These are phyloP conservation scores for Saccopteryx leptura DNA, from an alignment of 2,113 vertebrate species.

Conservation along the genomic window DNA sequence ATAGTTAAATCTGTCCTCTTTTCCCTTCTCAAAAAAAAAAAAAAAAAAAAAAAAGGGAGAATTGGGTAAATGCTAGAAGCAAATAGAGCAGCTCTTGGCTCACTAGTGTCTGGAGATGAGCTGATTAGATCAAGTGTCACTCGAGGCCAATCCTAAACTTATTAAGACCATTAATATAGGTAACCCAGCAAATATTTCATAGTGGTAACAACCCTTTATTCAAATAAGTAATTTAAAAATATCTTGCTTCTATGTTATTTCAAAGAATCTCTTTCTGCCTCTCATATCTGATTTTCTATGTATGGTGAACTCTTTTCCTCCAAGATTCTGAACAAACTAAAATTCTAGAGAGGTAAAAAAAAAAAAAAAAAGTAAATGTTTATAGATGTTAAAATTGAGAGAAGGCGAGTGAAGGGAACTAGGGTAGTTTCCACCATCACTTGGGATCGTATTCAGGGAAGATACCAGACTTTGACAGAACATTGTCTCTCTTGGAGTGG, in stretches of 20 bases:
- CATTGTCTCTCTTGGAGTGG: background rate
- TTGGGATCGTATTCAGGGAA: background rate
- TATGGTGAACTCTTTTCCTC: background rate
- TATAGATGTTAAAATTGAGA: conserved; percentile 14
- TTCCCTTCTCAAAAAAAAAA: background rate
- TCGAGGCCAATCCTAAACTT: background rate
- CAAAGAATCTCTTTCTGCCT: conserved; percentile 26
- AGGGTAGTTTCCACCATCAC: background rate
- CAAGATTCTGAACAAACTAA: conserved; percentile 21
- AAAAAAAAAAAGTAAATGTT: conserved; percentile 33
- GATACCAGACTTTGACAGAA: background rate
- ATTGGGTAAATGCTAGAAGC: background rate
- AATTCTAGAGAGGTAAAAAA: background rate
- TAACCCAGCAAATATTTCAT: conserved; percentile 4
- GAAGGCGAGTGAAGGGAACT: background rate
- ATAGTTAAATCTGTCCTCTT: background rate
- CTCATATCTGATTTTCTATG: background rate
- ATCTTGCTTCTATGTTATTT: background rate
- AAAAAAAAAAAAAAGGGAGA: background rate
- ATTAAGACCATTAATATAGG: background rate
- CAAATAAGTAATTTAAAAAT: conserved; percentile 31
- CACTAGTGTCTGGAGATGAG: background rate
- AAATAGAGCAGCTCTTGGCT: background rate
- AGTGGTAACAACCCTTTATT: background rate
- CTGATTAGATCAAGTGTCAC: background rate